Base-by-base conservation (phyloP, 92 coral and sea anemone genomes). In the Zoanthus solanderi region DNA sequence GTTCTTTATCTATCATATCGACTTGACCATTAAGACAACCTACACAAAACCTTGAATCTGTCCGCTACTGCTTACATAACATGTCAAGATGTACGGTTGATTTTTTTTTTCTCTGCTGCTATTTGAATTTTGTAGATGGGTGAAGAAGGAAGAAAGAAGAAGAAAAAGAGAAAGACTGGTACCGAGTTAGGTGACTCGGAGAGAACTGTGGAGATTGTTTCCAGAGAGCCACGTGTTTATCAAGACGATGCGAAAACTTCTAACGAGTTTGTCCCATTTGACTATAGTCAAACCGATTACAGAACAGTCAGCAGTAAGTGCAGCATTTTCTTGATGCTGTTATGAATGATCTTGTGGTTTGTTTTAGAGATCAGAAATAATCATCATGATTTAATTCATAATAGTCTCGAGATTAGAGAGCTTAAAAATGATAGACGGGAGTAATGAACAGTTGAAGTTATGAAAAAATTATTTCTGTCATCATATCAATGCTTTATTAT, bases 81-180 rank as follows among this genome's bases (percentile, higher is more conserved):
- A 63, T 63, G 2, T 63, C 28, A 63, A 71, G 13, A 34, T 46
- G 17, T 14, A 31, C 2, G 44, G 58, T 46, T 46, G 53, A 30
- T 12, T 32, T 30, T 16, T 54, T n/a, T 32, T 29, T 23, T 28
- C 29, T 3, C 17, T 0, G 18, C 11, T 69, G 23, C 3, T 63
- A 6, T 44, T 81, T 80, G 17, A 0, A 37, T 47, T 81, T 60
- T 46, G 29, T 28, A 81, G 85, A 60, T 28, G 42, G 28, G 45
- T 32, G 34, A 71, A 44, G 85, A 81, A 65, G 75, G 85, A 79
- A 79, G 45, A 66, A 81, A 81, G 75, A 81, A 81, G 28, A 79
- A 57, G 57, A 45, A 42, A 13, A 81, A 81, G 75, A 65, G 60
- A 37, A 81, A 66, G 60, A 18, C 45, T 5, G 47, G 45, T 5